Evolutionary conservation across 1,140 invertebrate species (phyloP).

Genomic region (Lanistes nyassanus): DNA sequence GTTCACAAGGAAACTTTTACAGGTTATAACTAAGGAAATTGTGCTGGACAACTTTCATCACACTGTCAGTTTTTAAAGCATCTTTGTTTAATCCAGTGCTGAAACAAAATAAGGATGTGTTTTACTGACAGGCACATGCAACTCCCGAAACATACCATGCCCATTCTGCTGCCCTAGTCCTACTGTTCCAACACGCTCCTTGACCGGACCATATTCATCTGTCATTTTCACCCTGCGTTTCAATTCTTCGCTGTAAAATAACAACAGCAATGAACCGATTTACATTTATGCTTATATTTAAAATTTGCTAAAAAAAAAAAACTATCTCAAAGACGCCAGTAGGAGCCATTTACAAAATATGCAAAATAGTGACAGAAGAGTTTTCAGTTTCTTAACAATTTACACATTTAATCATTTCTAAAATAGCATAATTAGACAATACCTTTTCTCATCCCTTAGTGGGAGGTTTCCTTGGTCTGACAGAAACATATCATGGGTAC

Average conservation of each 20-base stretch:
- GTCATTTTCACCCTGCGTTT: constrained; percentile 80
- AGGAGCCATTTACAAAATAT: not conserved
- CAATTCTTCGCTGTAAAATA: constrained; percentile 78
- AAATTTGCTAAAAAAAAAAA: not conserved
- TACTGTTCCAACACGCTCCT: constrained; percentile 74
- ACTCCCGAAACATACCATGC: not conserved
- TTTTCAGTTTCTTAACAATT: no score
- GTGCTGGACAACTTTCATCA: no score
- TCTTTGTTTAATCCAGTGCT: no score
- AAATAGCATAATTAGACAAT: not conserved
- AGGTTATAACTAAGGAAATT: no score
- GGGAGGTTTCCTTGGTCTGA: constrained; percentile 88
- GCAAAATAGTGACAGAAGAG: not conserved
- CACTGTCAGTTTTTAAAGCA: no score
- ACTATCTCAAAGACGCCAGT: not conserved
- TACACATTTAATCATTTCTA: no score
- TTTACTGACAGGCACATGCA: no score
- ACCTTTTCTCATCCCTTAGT: constrained; percentile 57
- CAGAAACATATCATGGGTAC: constrained; percentile 98
- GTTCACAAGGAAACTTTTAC: no score
- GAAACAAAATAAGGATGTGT: no score
- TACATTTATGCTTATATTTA: not conserved
- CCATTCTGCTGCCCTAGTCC: constrained; percentile 35
- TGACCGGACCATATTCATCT: constrained; percentile 88
- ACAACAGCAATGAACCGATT: constrained; percentile 24